Base-by-base conservation (phyloP, 2,888 invertebrate genomes). In the Amphimallon solstitiale region DNA sequence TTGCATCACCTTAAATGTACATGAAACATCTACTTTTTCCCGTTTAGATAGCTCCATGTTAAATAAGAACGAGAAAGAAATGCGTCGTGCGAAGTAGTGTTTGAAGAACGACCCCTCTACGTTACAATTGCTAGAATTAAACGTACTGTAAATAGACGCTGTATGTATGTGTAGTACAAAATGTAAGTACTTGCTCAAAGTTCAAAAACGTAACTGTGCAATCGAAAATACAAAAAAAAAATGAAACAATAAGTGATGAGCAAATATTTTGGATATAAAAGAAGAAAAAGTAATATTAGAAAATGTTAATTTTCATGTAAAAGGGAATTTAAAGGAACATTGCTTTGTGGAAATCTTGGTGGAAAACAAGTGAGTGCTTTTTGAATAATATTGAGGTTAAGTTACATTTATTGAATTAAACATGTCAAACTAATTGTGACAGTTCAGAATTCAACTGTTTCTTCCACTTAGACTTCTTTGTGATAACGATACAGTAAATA, bases 61-160 rank as follows among this genome's bases (percentile, higher is more conserved):
- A 21, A 45, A 9, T 21, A 46, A 7, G 46, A 21, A 21, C 21
- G 17, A 43, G 43, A 17, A 10, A 46, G 46, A 21, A 46, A n/a
- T 4, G 10, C n/a, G n/a, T 14, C 12, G 6, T n/a, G n/a, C 9
- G 14, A 29, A 14, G n/a, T 9, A 29, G 9, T 14, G 4, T 9
- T 34, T 14, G 14, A 43, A 15, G 2, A 15, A 40, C 9, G 48
- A 45, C 21, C 17, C 35, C 29, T 29, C 15, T 43, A 49, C 65
- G 49, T 59, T 59, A 49, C 23, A 59, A 56, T 65, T 59, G 59
- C 59, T 59, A 59, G 65, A 60, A 59, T 65, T 14, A 43, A 17
- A 19, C 35, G 21, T 35, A 61, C 35, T 60, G 46, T 61, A 23
- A 29, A 37, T 48, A 34, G 34, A 17, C 7, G 34, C 14, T 34